Conservation (phyloP, 2,888 invertebrate species). For the Temnothorax unifasciatus region DNA sequence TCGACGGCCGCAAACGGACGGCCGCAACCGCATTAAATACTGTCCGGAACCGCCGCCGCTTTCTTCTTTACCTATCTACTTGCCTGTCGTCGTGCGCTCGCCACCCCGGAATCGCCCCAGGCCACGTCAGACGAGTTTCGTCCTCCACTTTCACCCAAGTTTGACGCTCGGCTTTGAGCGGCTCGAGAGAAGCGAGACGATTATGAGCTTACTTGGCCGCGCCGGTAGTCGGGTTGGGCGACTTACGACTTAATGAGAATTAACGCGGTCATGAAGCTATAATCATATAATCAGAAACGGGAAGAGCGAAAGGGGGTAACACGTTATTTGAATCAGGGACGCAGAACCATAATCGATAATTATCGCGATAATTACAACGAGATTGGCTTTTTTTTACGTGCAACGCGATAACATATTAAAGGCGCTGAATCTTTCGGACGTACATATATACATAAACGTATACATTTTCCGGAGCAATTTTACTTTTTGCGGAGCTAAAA, state of each 20-base stretch:
- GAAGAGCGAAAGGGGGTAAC: too few species aligned
- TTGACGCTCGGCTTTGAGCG: conserved; percentile 60
- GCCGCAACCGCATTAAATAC: conserved; percentile 62
- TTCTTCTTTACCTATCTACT: conserved; percentile 23
- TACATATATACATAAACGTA: too few species aligned
- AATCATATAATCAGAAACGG: neutral
- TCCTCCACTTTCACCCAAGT: conserved; percentile 59
- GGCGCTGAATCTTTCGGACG: neutral
- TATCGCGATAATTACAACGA: neutral
- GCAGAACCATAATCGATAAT: neutral
- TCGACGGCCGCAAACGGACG: conserved; percentile 52
- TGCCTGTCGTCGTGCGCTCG: neutral
- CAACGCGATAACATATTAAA: too few species aligned
- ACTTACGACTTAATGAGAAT: conserved; percentile 59
- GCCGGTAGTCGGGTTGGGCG: conserved; percentile 48
- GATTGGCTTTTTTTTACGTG: neutral
- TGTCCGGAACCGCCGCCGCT: conserved; percentile 43
- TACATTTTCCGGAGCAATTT: neutral
- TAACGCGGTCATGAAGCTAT: conserved; percentile 23
- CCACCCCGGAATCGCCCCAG: conserved; percentile 58
- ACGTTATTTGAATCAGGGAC: neutral
- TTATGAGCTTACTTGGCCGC: conserved; percentile 72
- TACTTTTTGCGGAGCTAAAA: neutral
- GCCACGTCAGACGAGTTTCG: conserved; percentile 67
- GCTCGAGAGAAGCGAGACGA: conserved; percentile 63